Base-by-base conservation (phyloP, 2,113 vertebrate species). In the Myotis yumanensis region DNA sequence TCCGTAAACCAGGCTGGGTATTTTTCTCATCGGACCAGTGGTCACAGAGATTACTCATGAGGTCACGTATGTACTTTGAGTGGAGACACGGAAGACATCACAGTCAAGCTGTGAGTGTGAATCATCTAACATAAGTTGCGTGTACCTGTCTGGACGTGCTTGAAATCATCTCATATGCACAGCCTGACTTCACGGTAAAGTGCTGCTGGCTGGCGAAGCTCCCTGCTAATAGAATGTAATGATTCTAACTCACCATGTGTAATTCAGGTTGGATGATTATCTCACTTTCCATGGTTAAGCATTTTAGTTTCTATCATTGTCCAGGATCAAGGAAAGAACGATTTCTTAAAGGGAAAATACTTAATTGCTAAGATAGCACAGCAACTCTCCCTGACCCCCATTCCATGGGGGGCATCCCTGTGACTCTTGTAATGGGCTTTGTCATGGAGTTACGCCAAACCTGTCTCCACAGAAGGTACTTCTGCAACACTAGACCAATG, bases 391-490 rank as follows among this genome's bases (percentile, higher is more conserved):
- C 43, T 15, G 5, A 9, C 16, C 73, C 30, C 30, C 4, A 37
- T 2, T n/a, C n/a, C 25, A 18, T 30, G 32, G 12, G 3, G 46
- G 1, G 23, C 2, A 40, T n/a, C 3, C 48, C 32, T 46, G 12
- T 51, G n/a, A 30, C n/a, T 64, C 20, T 48, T 59, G 25, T 51
- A 1, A 46, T 22, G 48, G 46, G 11, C 11, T 12, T 76, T 35
- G 11, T 8, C 16, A 51, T 20, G 28, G 12, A 66, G 9, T 68
- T 59, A 75, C 37, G 3, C 2, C 28, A 84, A 77, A 88, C 3
- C 30, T 54, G 5, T 18, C 10, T 79, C 43, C 51, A 10, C 10
- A 14, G 12, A 5, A 79, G 35, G 15, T 11, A 57, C 32, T 82
- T 46, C 37, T 17, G 10, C 14, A 79, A 40, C 25, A 66, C 15